These are phyloP conservation scores for Pedionomus torquatus DNA, from an alignment of 2,113 vertebrate species.

Conservation along the genomic window DNA sequence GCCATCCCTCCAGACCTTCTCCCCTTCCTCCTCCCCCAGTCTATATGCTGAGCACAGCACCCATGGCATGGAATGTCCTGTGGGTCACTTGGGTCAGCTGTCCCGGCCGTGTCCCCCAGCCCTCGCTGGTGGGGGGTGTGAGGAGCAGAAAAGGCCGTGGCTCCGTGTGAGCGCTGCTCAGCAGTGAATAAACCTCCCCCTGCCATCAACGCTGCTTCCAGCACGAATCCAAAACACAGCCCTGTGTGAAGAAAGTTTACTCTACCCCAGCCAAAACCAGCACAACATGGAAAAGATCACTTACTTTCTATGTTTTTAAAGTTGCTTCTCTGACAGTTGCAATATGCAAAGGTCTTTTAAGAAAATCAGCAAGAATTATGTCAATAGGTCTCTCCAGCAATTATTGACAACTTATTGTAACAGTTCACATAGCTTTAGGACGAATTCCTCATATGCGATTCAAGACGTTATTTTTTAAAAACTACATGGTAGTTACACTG, in stretches of 20 bases:
- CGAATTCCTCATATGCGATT: background rate
- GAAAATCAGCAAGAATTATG: background rate
- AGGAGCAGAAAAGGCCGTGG: background rate
- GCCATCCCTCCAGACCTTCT: background rate
- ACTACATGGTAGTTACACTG: background rate
- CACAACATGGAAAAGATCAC: background rate
- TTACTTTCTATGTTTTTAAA: background rate
- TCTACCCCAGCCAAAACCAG: background rate
- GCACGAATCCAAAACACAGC: background rate
- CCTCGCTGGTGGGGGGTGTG: background rate
- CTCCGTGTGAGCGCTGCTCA: background rate
- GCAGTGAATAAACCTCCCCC: background rate
- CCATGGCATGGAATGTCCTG: background rate
- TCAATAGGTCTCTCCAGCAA: background rate
- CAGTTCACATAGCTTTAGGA: background rate
- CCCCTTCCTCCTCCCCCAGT: background rate
- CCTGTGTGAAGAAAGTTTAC: background rate
- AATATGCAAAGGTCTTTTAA: background rate
- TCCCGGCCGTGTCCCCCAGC: background rate
- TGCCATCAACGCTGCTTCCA: background rate
- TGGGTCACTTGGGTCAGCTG: background rate
- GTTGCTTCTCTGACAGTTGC: background rate
- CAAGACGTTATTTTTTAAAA: background rate
- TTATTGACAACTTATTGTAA: background rate
- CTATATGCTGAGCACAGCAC: background rate